Percentiles rank a stretch among this genome's conserved stretches.
Conservation (phyloP, 2,797 vertebrate genomes). For the Pantherophis vulpinus region DNA sequence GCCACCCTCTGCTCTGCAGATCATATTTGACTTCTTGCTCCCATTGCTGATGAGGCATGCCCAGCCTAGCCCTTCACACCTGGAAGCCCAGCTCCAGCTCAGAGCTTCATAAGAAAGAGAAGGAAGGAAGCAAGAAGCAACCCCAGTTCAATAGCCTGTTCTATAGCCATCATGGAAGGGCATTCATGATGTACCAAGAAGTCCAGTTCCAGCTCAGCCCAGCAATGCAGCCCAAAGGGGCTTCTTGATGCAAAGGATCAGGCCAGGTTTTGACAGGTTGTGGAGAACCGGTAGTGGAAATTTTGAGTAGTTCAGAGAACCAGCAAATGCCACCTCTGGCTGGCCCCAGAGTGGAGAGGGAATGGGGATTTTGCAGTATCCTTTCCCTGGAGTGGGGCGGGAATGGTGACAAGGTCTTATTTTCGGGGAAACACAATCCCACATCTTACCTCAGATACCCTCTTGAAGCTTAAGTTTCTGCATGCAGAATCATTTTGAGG, state of each 20-base stretch:
- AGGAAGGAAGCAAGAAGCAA: background rate
- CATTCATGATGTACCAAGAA: background rate
- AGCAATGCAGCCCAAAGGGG: no score
- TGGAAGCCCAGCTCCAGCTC: background rate
- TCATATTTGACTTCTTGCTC: background rate
- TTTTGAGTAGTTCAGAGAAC: no score
- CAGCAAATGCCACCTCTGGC: no score
- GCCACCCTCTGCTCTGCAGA: background rate
- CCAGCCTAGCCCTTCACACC: background rate
- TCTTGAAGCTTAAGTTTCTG: background rate
- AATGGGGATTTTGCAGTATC: no score
- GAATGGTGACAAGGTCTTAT: no score
- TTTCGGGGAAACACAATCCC: background rate
- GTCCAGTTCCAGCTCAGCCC: background rate
- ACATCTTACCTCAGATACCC: background rate
- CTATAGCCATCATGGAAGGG: no score
- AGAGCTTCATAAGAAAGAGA: background rate
- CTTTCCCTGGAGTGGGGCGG: no score
- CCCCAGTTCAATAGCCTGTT: background rate
- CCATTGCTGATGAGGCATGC: background rate
- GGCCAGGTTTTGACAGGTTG: no score
- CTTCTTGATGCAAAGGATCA: background rate
- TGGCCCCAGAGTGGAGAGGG: no score
- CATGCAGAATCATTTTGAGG: background rate
- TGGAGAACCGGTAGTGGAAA: no score